Evolutionary conservation across 2,888 invertebrate genomes (phyloP), one percentile per base, ranked within the genome.

Genomic region (Spisula solida): DNA sequence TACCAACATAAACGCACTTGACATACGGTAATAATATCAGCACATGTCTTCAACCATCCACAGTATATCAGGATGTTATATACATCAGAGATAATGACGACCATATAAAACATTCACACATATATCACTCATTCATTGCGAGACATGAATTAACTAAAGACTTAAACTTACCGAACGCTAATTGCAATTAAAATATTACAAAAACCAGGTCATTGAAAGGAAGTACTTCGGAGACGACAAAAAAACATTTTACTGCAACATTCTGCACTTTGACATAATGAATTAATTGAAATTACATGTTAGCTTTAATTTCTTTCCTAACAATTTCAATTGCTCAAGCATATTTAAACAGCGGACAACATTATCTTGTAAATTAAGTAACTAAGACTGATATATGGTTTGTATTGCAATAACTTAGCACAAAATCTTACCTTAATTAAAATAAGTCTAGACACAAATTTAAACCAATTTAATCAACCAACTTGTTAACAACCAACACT

Each of bases 401-500:
- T 41, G 2, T 41, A 2, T 8, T 41, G 41, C 8, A 66, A 66
- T 25, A 66, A 66, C 12, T 66, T 25, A 0, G 5, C 60, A 66
- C n/a, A 2, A 66, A 66, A 4, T 66, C 60, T 66, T 66, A 66
- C 60, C 60, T 66, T 66, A 66, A 66, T 66, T 66, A 66, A 66
- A 66, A 66, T 66, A 66, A 8, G 60, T 66, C 60, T 66, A 66
- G 60, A 66, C 60, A 25, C 75, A 10, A 75, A 75, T 75, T 34
- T 60, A 60, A 75, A 75, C 75, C 75, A 75, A 75, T 75, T 75
- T 18, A 75, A 16, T 75, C 14, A 75, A 10, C 5, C 34, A 34
- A 75, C 16, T 25, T 75, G 29, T 75, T 75, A 75, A 75, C 31
- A 75, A 75, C 25, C 34, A 75, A 75, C 75, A 75, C 75, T 31